Evolutionary conservation across 2,797 vertebrate genomes (phyloP).

Genomic region (Danio choprae): DNA sequence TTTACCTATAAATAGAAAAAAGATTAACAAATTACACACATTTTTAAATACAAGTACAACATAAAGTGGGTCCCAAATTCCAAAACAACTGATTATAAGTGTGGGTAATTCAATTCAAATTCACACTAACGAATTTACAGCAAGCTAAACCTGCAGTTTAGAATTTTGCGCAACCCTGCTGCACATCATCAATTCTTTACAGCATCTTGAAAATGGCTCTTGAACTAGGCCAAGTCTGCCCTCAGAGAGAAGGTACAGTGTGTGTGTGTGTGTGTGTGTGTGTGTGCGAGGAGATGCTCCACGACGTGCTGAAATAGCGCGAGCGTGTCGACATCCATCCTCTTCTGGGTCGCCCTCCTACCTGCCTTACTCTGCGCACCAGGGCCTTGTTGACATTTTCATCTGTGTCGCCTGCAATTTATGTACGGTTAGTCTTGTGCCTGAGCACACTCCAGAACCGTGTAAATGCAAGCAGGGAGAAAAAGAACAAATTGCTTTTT

Average conservation of each 20-base stretch:
- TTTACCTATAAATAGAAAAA: no score
- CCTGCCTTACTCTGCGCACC: constrained; percentile 50
- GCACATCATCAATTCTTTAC: not conserved
- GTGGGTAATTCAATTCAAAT: not conserved
- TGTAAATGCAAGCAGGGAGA: constrained; percentile 61
- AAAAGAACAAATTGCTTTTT: constrained; percentile 69
- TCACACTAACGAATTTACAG: not conserved
- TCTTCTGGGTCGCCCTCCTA: constrained; percentile 61
- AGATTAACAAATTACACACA: no score
- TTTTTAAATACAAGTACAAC: no score
- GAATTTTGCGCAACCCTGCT: not conserved
- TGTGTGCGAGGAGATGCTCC: constrained; percentile 29
- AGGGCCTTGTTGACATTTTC: constrained; percentile 66
- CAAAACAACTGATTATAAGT: not conserved
- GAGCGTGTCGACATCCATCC: constrained; percentile 61
- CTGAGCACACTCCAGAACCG: constrained; percentile 57
- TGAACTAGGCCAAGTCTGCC: constrained; percentile 30
- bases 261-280: no score
- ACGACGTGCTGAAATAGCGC: constrained; percentile 48
- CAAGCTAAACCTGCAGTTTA: constrained; percentile 10
- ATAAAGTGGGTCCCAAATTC: not conserved
- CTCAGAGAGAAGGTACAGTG: constrained; percentile 26
- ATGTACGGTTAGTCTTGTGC: constrained; percentile 59
- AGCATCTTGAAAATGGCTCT: constrained; percentile 17
- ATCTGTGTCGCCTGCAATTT: constrained; percentile 64